Evolutionary conservation across 2,888 invertebrate genomes (phyloP), one percentile per base, ranked within the genome.

Genomic region (Tinea pellionella): DNA sequence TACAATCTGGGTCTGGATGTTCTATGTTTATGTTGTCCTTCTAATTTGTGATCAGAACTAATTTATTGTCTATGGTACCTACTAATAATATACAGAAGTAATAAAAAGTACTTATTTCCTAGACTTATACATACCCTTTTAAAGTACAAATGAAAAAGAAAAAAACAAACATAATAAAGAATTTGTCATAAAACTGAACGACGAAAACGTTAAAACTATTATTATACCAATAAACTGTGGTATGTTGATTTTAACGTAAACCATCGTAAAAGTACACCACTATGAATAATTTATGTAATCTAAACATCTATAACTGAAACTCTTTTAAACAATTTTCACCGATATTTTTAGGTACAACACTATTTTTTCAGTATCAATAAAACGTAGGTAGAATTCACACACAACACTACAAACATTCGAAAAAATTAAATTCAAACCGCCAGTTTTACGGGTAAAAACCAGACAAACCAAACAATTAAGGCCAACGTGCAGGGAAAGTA

Each of bases 401-500:
- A 3, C 41, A 13, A 41, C 9, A 41, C 41, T 2, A n/a, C 32
- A 11, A n/a, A 8, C 41, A 41, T 8, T 41, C 2, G 41, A 41
- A 41, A 41, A 41, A 41, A 24, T 2, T 6, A 41, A 41, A 41
- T 4, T 6, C 41, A 3, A 13, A 41, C 9, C 41, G 8, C n/a
- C 12, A 13, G 12, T 41, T 41, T 41, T 41, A 41, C 41, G n/a
- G 13, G n/a, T 2, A 41, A 41, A 12, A 41, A 12, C n/a, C 41
- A n/a, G 9, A 41, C 81, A 84, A 83, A 84, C 85, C 85, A 80
- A 85, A 86, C 86, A 86, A 87, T 87, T 84, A 86, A 78, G 78
- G 74, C 51, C 77, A 75, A 81, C 86, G 82, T 78, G 83, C 72
- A 74, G 69, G 74, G 82, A 80, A 81, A 85, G 72, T 78, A 79